phyloP scores from a whole-genome alignment of 2,113 vertebrate genomes.

The Guaruba guarouba region DNA sequence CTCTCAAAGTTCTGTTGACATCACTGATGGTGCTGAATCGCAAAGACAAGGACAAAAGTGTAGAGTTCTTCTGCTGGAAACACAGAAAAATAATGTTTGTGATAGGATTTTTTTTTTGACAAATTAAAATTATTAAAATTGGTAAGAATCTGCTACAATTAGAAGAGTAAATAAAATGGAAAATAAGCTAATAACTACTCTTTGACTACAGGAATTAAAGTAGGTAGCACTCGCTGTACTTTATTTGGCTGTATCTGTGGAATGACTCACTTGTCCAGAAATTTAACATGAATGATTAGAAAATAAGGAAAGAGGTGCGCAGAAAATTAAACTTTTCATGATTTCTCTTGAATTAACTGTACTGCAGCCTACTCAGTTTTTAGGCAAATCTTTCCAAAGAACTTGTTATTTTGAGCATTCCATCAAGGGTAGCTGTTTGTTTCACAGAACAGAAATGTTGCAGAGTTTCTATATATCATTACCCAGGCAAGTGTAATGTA shows the following conservation, averaged over 20 bases:
- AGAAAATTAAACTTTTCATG: neutral
- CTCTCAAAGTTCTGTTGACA: neutral
- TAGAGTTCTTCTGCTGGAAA: neutral
- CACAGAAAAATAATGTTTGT: neutral
- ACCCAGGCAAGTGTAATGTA: neutral
- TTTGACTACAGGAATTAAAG: neutral
- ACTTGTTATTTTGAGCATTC: neutral
- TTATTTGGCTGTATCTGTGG: neutral
- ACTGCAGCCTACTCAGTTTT: neutral
- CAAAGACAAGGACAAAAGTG: neutral
- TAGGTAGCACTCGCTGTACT: neutral
- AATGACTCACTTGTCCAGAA: slow-evolving; percentile 8
- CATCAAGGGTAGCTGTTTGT: neutral
- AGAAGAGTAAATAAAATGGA: neutral
- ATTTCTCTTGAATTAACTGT: neutral
- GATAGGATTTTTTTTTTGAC: neutral
- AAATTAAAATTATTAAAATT: neutral
- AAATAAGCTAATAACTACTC: neutral
- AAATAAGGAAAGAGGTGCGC: neutral
- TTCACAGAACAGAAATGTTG: neutral
- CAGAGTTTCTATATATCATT: neutral
- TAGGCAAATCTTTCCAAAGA: neutral
- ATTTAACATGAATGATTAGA: neutral
- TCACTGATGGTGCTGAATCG: neutral
- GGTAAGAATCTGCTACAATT: neutral